Base-by-base conservation (phyloP, 2,113 vertebrate genomes). In the Melanerpes formicivorus region DNA sequence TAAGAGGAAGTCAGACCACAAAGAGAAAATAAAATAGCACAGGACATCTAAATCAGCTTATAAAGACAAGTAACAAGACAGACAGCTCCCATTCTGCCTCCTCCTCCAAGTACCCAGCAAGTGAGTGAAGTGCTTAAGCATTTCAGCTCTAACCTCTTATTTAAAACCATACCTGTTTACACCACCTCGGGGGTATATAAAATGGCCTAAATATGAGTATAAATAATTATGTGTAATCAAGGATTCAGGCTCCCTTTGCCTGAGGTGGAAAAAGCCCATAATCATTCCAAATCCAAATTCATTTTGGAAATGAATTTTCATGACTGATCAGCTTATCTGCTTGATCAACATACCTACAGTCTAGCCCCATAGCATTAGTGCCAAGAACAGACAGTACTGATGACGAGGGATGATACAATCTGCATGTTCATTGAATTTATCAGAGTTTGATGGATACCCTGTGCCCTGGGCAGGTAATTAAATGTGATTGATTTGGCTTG, bases 301-400 rank as follows among this genome's bases (percentile, higher is more conserved):
- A 95, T 94, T 95, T 95, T 95, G 80, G 82, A 90, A 93, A 92
- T 95, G 73, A 96, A 96, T 96, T 95, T 96, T 96, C 96, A 92
- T 96, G 94, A 93, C 93, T 84, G 91, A 95, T 95, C 93, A 95
- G 85, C 4, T 0, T 93, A 93, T 93, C 92, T 88, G 80, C 80
- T 96, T 96, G 79, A 96, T 96, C 92, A 94, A 80, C 90, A 65
- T 72, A 90, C 80, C 91, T 84, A 44, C 85, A 90, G 93, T 95
- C 73, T 80, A 90, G 82, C 82, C 84, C 90, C 25, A 37, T 52
- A 74, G 79, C 87, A 30, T 2, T 59, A 93, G 63, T 65, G 89
- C 94, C 95, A 93, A 91, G 94, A 96, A 93, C 94, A 95, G 80
- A 90, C 14, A 2, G 87, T 93, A 46, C 90, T 58, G 85, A 96